Conservation (phyloP, 1,140 invertebrate genomes). For the Lasioglossum albipes region DNA sequence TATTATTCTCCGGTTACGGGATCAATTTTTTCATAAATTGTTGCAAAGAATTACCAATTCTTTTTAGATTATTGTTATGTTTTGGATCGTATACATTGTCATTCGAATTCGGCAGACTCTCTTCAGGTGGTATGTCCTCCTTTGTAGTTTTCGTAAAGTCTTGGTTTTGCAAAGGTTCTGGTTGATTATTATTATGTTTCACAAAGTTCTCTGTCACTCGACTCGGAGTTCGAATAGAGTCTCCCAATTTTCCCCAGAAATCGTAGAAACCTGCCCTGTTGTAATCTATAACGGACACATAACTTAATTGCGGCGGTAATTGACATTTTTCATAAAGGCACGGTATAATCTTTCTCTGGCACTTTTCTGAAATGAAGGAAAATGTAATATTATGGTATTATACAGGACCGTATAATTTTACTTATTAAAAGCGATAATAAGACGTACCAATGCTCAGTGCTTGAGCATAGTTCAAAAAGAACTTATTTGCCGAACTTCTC, state of each 20-base stretch:
- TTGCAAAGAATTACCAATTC: constrained; percentile 19
- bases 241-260: constrained; percentile 83
- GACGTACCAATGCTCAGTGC: constrained; percentile 85
- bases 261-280: constrained; percentile 80
- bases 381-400: constrained; percentile 11
- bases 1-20: constrained; percentile 26
- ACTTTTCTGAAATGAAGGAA: constrained; percentile 77
- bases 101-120: background rate
- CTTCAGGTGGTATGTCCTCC: background rate
- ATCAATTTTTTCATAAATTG: constrained; percentile 30
- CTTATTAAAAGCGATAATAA: constrained; percentile 6
- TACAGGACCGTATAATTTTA: background rate
- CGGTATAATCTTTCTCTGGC: constrained; percentile 84
- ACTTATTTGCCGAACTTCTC: constrained; percentile 85
- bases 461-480: constrained; percentile 87
- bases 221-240: constrained; percentile 74
- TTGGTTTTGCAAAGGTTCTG: background rate
- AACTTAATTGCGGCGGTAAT: constrained; percentile 82
- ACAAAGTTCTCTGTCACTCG: background rate
- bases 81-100: background rate
- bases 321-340: constrained; percentile 82
- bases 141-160: background rate
- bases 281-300: constrained; percentile 82
- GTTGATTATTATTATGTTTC: background rate
- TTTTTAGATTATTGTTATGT: constrained; percentile 9